Percentiles rank a stretch among this genome's conserved stretches.
Evolutionary conservation across 2,888 invertebrate genomes (phyloP).

Genomic region (Metallyticus violacea): DNA sequence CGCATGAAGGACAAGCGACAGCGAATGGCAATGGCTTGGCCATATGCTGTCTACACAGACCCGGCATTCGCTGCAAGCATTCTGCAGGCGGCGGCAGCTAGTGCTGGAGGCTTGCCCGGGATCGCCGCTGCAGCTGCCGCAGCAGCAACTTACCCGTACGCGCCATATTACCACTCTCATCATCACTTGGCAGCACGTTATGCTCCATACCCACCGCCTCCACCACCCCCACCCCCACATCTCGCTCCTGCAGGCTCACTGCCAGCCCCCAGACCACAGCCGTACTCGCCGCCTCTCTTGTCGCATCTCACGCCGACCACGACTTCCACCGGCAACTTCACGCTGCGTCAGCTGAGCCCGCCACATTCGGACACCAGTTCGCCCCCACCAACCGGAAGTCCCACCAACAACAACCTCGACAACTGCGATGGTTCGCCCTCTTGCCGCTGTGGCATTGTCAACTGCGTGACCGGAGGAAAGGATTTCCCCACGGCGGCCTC

Average conservation of each 20-base stretch:
- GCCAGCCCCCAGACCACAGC: slow-evolving; percentile 9
- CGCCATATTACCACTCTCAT: slow-evolving; percentile 21
- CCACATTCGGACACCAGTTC: not conserved
- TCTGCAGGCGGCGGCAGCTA: slow-evolving; percentile 64
- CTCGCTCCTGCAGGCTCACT: not conserved
- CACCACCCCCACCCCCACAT: slow-evolving; percentile 20
- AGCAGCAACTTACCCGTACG: slow-evolving; percentile 6
- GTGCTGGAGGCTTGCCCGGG: slow-evolving; percentile 15
- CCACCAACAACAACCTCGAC: slow-evolving; percentile 16
- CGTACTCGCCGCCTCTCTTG: slow-evolving; percentile 20
- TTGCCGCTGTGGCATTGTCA: slow-evolving; percentile 48
- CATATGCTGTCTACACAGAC: slow-evolving; percentile 91
- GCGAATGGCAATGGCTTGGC: slow-evolving; percentile 91
- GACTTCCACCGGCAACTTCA: not conserved
- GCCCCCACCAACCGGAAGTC: not conserved
- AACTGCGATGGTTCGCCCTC: slow-evolving; percentile 25
- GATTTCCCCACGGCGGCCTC: slow-evolving; percentile 34
- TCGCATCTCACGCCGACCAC: not conserved
- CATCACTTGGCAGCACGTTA: not conserved
- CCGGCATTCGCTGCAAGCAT: slow-evolving; percentile 91
- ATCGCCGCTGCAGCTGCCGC: slow-evolving; percentile 27
- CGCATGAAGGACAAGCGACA: slow-evolving; percentile 98
- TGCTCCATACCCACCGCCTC: not conserved
- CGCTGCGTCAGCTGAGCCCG: not conserved
- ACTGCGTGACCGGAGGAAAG: slow-evolving; percentile 45